A percentile compares a stretch with the other conserved stretches of the same genome.
phyloP scores from a whole-genome alignment of 1,140 invertebrate genomes.

The Drosophila trapezifrons region DNA sequence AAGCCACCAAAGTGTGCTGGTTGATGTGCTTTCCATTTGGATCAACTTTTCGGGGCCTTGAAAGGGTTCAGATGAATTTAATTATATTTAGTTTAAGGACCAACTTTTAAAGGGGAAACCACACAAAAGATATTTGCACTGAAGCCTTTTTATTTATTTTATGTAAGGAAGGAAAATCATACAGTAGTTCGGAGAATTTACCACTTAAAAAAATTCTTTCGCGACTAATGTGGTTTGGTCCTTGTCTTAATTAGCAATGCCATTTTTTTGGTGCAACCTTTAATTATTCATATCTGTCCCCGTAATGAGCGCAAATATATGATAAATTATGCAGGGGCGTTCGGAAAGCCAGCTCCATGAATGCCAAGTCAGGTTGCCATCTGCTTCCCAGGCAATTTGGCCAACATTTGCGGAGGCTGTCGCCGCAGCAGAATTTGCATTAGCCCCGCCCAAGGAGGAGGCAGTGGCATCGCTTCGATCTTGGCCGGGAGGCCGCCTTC shows the following conservation, averaged over 20 bases:
- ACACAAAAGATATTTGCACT: neutral
- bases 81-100: neutral
- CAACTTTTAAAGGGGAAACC: neutral
- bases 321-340: conserved; percentile 68
- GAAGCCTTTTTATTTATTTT: neutral
- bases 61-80: neutral
- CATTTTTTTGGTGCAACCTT: neutral
- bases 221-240: neutral
- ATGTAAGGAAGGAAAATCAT: no score
- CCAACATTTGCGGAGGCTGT: conserved; percentile 58
- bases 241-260: conserved; percentile 15
- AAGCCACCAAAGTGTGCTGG: neutral
- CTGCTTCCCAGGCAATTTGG: conserved; percentile 55
- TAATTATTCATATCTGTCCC: conserved; percentile 65
- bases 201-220: no score
- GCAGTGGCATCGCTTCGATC: no score
- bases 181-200: neutral
- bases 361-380: conserved; percentile 36
- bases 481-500: neutral
- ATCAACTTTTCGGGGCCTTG: neutral
- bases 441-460: conserved; percentile 52
- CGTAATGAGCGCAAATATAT: conserved; percentile 67
- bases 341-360: conserved; percentile 25
- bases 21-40: neutral
- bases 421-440: conserved; percentile 69